These are phyloP conservation scores for Drosophila putrida DNA, from an alignment of 2,888 invertebrate species.

Conservation along the genomic window DNA sequence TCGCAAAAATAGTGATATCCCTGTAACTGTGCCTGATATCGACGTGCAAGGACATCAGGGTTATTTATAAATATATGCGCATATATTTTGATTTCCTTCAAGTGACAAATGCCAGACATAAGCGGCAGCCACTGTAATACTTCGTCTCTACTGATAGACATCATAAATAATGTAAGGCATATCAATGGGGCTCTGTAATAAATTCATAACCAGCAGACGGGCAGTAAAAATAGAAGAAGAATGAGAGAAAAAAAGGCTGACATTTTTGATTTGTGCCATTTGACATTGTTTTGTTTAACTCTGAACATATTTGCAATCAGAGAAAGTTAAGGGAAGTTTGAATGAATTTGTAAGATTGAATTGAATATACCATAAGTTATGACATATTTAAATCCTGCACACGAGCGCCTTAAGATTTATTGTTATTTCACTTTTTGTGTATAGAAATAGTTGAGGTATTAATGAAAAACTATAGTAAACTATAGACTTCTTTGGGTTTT, in stretches of 20 bases:
- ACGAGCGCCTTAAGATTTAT: too few species aligned
- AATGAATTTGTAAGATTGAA: background rate
- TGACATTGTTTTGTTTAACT: conserved; percentile 11
- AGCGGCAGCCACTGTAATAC: conserved; percentile 24
- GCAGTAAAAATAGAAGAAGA: conserved; percentile 13
- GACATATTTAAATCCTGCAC: background rate
- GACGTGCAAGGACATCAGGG: conserved; percentile 20
- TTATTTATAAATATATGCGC: conserved; percentile 42
- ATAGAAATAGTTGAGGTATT: too few species aligned
- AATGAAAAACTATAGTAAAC: too few species aligned
- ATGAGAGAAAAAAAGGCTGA: background rate
- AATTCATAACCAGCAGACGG: conserved; percentile 59
- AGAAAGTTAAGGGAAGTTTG: background rate
- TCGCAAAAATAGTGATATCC: conserved; percentile 30
- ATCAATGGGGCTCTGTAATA: conserved; percentile 64
- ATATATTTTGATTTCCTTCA: conserved; percentile 42
- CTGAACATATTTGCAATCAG: background rate
- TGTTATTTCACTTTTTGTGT: too few species aligned
- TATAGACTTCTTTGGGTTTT: too few species aligned
- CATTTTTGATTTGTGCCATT: conserved; percentile 12
- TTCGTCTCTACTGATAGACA: conserved; percentile 45
- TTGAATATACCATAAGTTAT: background rate
- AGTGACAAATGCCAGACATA: conserved; percentile 62
- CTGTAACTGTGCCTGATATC: conserved; percentile 28
- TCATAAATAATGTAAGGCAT: conserved; percentile 71